Evolutionary conservation across 2,888 invertebrate genomes (phyloP).

Genomic region (Agrochola macilenta): DNA sequence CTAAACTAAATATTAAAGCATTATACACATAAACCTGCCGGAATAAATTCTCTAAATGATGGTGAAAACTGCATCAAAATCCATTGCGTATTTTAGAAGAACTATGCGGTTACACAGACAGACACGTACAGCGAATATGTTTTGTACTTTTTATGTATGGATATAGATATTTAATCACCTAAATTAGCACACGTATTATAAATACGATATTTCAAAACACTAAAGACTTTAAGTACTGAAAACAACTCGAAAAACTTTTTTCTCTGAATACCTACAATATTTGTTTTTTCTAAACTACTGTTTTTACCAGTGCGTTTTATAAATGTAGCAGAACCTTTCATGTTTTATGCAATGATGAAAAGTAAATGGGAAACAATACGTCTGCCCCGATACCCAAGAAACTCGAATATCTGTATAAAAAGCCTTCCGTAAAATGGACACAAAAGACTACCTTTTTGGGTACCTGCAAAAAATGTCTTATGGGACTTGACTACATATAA

Average conservation of each 20-base stretch:
- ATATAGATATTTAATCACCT: not conserved
- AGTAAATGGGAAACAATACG: slow-evolving; percentile 17
- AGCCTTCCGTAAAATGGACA: slow-evolving; percentile 1
- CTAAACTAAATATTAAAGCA: too few relatives aligned
- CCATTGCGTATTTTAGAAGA: not conserved
- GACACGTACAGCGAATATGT: not conserved
- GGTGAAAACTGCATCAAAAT: not conserved
- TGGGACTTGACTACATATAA: slow-evolving; percentile 1
- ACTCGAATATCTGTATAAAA: slow-evolving; percentile 8
- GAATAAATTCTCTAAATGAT: not conserved
- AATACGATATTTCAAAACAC: not conserved
- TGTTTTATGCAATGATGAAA: slow-evolving; percentile 2
- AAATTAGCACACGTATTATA: not conserved
- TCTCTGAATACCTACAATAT: not conserved
- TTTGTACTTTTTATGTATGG: too few relatives aligned
- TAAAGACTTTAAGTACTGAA: not conserved
- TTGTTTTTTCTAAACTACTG: not conserved
- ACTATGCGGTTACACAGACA: not conserved
- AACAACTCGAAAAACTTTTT: not conserved
- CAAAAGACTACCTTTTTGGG: slow-evolving; percentile 9
- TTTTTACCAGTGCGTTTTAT: too few relatives aligned
- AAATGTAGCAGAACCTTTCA: not conserved
- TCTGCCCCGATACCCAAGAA: not conserved
- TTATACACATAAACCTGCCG: not conserved
- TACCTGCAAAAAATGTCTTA: not conserved